A percentile compares a stretch with the other conserved stretches of the same genome.
These are phyloP conservation scores for Euphydryas editha DNA, from an alignment of 2,888 invertebrate species.

Conservation along the genomic window DNA sequence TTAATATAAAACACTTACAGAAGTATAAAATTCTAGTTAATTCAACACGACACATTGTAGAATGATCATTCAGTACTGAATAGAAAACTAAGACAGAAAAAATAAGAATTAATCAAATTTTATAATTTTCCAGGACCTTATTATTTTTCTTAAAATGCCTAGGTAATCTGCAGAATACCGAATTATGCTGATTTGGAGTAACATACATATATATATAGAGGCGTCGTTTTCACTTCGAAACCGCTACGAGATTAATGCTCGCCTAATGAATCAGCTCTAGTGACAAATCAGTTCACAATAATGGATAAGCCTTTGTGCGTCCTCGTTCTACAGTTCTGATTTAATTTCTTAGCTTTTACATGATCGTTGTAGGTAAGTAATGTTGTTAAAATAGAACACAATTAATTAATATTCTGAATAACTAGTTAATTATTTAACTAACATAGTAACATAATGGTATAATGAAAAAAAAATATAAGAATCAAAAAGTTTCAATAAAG, in stretches of 20 bases:
- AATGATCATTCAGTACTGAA: too few species aligned
- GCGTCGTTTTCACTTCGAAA: slow-evolving; percentile 58
- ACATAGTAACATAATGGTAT: not conserved
- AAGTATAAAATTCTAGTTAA: too few species aligned
- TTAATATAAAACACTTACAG: too few species aligned
- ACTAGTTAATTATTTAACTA: not conserved
- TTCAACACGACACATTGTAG: too few species aligned
- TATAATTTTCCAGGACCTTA: too few species aligned
- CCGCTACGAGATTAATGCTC: slow-evolving; percentile 71
- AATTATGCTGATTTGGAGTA: too few species aligned
- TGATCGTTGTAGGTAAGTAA: not conserved
- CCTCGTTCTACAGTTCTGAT: slow-evolving; percentile 29
- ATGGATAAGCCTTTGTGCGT: slow-evolving; percentile 51
- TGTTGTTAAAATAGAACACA: not conserved
- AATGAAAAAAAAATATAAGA: too few species aligned
- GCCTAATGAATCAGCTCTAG: slow-evolving; percentile 74
- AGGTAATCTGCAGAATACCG: too few species aligned
- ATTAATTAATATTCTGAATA: not conserved
- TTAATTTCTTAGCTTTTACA: slow-evolving; percentile 16
- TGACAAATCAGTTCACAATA: slow-evolving; percentile 70
- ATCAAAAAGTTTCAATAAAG: too few species aligned
- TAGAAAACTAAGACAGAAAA: too few species aligned
- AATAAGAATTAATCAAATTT: too few species aligned
- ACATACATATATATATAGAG: slow-evolving; percentile 13
- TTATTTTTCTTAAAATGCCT: too few species aligned